Evolutionary conservation across 2,113 vertebrate species (phyloP).

Genomic region (Albula glossodonta): DNA sequence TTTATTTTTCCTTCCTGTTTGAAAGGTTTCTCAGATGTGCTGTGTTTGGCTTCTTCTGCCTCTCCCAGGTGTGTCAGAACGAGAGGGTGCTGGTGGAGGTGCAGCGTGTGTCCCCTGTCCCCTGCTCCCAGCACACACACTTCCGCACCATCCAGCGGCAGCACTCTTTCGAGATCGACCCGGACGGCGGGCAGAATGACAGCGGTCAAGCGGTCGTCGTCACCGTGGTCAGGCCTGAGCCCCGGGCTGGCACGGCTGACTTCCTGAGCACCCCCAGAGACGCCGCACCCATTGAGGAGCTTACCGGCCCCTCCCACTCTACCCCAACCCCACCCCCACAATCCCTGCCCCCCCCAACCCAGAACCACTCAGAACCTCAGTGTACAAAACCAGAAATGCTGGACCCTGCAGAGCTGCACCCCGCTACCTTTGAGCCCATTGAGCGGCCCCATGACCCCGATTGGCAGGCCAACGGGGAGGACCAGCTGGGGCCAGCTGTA

Average conservation of each 20-base stretch:
- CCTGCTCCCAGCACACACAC: conserved; percentile 45
- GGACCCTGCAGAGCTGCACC: background rate
- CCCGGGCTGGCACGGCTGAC: conserved; percentile 49
- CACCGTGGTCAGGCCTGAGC: conserved; percentile 65
- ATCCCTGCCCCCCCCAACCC: background rate
- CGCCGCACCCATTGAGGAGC: background rate
- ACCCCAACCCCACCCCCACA: conserved; percentile 32
- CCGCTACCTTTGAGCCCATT: background rate
- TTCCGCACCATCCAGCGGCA: conserved; percentile 71
- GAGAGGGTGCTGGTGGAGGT: conserved; percentile 51
- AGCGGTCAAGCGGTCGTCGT: conserved; percentile 42
- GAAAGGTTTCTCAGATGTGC: background rate
- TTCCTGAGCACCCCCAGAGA: background rate
- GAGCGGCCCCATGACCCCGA: background rate
- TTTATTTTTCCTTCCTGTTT: background rate
- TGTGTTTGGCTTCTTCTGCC: background rate
- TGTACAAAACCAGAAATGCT: background rate
- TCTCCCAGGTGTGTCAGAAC: conserved; percentile 54
- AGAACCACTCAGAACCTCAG: background rate
- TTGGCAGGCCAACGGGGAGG: background rate
- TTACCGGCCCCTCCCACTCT: conserved; percentile 17
- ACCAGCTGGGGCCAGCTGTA: conserved; percentile 12
- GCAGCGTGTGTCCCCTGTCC: conserved; percentile 27
- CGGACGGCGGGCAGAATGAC: conserved; percentile 37
- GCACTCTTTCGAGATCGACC: conserved; percentile 62